A percentile compares a stretch with the other conserved stretches of the same genome.
phyloP scores from a whole-genome alignment of 1,140 invertebrate genomes.

The Ruditapes philippinarum region DNA sequence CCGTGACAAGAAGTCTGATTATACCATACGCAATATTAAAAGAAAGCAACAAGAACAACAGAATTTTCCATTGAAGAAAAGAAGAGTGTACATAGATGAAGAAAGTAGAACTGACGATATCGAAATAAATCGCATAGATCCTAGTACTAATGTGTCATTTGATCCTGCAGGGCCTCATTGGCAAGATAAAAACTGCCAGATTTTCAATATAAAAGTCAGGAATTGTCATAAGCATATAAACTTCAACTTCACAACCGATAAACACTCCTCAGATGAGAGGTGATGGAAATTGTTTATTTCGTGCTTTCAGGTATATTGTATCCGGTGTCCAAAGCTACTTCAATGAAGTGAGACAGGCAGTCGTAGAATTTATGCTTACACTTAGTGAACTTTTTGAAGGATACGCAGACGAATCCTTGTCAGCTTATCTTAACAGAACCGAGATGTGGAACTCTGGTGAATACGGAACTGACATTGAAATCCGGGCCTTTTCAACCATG shows the following conservation, averaged over 20 bases:
- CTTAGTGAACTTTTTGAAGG: background rate
- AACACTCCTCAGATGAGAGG: background rate
- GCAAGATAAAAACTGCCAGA: too few relatives aligned
- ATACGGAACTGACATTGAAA: slow-evolving; percentile 3
- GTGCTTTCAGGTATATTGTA: slow-evolving; percentile 9
- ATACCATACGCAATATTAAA: too few relatives aligned
- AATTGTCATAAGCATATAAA: too few relatives aligned
- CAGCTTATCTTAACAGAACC: background rate
- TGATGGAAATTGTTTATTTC: slow-evolving; percentile 39
- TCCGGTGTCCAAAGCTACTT: background rate
- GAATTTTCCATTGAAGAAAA: too few relatives aligned
- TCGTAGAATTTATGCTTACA: slow-evolving; percentile 17
- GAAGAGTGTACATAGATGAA: too few relatives aligned
- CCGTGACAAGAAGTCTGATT: too few relatives aligned
- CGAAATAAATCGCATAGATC: too few relatives aligned
- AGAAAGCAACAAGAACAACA: too few relatives aligned
- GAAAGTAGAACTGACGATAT: too few relatives aligned
- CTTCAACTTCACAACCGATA: background rate
- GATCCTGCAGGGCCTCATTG: background rate
- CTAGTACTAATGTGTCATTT: too few relatives aligned
- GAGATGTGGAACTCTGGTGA: background rate
- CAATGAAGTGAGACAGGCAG: background rate
- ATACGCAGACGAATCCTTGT: background rate
- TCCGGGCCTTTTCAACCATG: background rate
- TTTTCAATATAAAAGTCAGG: too few relatives aligned